Conservation (phyloP, 2,888 invertebrate genomes). For the Melitaea athalia region DNA sequence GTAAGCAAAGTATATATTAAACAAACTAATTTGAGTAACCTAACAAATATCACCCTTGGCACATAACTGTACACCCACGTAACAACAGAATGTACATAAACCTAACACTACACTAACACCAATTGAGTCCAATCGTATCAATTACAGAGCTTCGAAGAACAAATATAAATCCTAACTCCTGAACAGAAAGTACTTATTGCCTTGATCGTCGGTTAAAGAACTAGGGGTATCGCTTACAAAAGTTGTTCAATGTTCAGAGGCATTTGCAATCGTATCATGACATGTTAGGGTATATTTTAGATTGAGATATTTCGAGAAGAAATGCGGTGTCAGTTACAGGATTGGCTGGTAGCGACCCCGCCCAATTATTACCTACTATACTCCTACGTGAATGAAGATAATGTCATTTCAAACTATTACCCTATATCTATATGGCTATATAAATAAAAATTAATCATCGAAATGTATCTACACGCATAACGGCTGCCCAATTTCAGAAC, state of each 20-base stretch:
- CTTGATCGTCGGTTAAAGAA: slow-evolving; percentile 51
- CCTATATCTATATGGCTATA: too few species aligned
- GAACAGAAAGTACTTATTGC: slow-evolving; percentile 46
- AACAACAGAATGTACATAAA: slow-evolving; percentile 28
- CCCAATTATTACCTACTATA: slow-evolving; percentile 73
- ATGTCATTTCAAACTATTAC: slow-evolving; percentile 13
- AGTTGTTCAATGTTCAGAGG: slow-evolving; percentile 39
- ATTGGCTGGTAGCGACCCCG: slow-evolving; percentile 76
- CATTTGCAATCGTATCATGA: slow-evolving; percentile 43
- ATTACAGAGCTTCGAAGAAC: slow-evolving; percentile 54
- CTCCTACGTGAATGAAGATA: slow-evolving; percentile 55
- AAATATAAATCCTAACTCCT: slow-evolving; percentile 43
- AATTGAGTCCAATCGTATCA: slow-evolving; percentile 66
- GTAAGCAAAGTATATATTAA: background rate
- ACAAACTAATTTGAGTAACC: background rate
- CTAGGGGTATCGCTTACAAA: slow-evolving; percentile 77
- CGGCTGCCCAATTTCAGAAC: too few species aligned
- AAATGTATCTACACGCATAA: too few species aligned
- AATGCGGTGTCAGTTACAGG: slow-evolving; percentile 80
- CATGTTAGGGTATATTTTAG: slow-evolving; percentile 43
- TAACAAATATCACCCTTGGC: background rate
- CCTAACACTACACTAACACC: slow-evolving; percentile 36
- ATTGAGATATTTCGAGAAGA: slow-evolving; percentile 57
- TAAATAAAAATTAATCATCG: too few species aligned
- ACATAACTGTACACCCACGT: slow-evolving; percentile 8